A percentile compares a stretch with the other conserved stretches of the same genome.
These are phyloP conservation scores for Drosophila phalerata DNA, from an alignment of 2,888 invertebrate genomes.

Conservation along the genomic window DNA sequence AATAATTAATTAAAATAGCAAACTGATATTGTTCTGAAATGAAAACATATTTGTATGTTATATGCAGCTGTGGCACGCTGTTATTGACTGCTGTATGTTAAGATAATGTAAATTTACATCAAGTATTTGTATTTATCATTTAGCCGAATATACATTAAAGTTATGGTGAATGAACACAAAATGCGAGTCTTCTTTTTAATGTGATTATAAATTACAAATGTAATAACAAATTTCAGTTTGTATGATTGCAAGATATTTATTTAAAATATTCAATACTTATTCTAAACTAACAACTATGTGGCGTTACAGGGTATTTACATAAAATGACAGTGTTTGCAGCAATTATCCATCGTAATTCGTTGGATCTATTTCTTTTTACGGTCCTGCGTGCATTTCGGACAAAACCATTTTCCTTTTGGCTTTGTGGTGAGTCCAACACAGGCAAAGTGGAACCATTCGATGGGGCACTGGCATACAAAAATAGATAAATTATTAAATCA, in stretches of 20 bases:
- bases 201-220: too few species aligned
- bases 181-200: neutral
- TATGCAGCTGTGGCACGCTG: neutral
- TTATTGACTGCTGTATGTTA: slow-evolving; percentile 13
- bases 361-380: slow-evolving; percentile 90
- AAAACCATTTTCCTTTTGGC: slow-evolving; percentile 97
- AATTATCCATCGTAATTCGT: neutral
- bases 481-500: neutral
- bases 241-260: slow-evolving; percentile 34
- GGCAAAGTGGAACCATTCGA: slow-evolving; percentile 97
- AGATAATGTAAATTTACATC: neutral
- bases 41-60: slow-evolving; percentile 2
- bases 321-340: slow-evolving; percentile 6
- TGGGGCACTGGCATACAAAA: slow-evolving; percentile 87
- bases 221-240: neutral
- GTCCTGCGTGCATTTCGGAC: slow-evolving; percentile 95
- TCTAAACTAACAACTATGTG: slow-evolving; percentile 42
- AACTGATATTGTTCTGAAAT: slow-evolving; percentile 4
- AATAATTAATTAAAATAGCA: neutral
- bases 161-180: neutral
- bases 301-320: slow-evolving; percentile 47
- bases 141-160: slow-evolving; percentile 13
- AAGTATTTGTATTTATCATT: slow-evolving; percentile 7
- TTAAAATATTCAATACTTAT: slow-evolving; percentile 40
- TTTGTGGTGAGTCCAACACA: slow-evolving; percentile 94